These are phyloP conservation scores for Campoletis raptor DNA, from an alignment of 2,888 invertebrate genomes.

Conservation along the genomic window DNA sequence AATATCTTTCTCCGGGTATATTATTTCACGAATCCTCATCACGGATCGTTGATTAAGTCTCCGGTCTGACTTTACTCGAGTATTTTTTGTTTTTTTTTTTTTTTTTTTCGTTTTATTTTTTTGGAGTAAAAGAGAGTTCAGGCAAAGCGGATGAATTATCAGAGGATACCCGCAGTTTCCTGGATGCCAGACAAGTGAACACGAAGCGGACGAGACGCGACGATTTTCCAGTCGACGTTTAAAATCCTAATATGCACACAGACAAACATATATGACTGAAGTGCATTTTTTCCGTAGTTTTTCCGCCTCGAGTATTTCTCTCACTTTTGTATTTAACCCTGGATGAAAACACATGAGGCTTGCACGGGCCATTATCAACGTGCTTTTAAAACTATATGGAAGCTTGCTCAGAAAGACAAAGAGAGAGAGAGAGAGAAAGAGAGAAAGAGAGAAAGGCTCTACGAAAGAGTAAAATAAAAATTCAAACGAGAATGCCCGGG, in stretches of 20 bases:
- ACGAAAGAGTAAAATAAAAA: slow-evolving; percentile 34
- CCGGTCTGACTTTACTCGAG: slow-evolving; percentile 28
- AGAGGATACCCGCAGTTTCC: slow-evolving; percentile 51
- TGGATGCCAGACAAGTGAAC: slow-evolving; percentile 54
- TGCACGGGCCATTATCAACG: slow-evolving; percentile 50
- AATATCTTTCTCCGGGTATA: slow-evolving; percentile 35
- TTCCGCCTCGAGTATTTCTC: slow-evolving; percentile 63
- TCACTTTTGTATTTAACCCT: slow-evolving; percentile 42
- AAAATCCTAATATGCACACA: slow-evolving; percentile 45
- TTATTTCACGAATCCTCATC: slow-evolving; percentile 62
- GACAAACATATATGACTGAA: neutral
- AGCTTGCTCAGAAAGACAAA: neutral
- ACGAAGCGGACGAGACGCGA: slow-evolving; percentile 58
- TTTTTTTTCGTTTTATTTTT: neutral
- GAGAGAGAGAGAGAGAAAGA: no score
- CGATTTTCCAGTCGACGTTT: slow-evolving; percentile 45
- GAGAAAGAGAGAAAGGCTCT: neutral
- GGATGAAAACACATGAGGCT: slow-evolving; percentile 51
- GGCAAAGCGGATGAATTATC: slow-evolving; percentile 51
- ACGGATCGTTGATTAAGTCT: slow-evolving; percentile 69
- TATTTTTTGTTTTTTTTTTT: slow-evolving; percentile 5
- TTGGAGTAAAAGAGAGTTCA: neutral
- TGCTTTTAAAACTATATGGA: slow-evolving; percentile 30
- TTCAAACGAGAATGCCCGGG: slow-evolving; percentile 52
- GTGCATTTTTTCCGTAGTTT: slow-evolving; percentile 47